Evolutionary conservation across 1,140 invertebrate species (phyloP).

Genomic region (Sitodiplosis mosellana): DNA sequence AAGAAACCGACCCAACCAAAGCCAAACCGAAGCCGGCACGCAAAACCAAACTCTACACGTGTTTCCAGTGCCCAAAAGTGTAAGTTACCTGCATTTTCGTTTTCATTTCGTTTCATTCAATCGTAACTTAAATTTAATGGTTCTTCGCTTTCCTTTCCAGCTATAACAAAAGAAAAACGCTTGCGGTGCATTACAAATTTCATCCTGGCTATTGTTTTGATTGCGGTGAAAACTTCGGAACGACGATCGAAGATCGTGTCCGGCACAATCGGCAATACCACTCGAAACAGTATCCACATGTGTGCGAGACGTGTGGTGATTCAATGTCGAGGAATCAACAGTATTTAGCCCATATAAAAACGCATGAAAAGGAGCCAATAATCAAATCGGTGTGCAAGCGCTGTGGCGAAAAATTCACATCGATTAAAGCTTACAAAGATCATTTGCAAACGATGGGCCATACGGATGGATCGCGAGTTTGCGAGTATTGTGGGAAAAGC

Average conservation of each 20-base stretch:
- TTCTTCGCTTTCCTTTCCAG: too few relatives aligned
- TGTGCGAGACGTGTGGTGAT: constrained; percentile 24
- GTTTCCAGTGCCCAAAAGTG: too few relatives aligned
- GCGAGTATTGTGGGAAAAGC: constrained; percentile 19
- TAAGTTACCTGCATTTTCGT: too few relatives aligned
- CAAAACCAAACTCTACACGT: too few relatives aligned
- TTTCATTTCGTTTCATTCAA: too few relatives aligned
- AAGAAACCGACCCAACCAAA: too few relatives aligned
- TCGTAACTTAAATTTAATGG: too few relatives aligned
- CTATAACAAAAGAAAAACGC: too few relatives aligned
- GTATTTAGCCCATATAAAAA: constrained; percentile 23
- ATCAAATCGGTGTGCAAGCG: not conserved
- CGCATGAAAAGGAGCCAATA: constrained; percentile 22
- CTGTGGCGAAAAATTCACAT: not conserved
- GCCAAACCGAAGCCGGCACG: too few relatives aligned
- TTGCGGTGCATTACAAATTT: too few relatives aligned
- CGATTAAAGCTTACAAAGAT: not conserved
- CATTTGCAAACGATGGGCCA: not conserved
- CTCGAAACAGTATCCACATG: constrained; percentile 23
- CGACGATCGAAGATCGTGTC: constrained; percentile 16
- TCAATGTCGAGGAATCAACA: constrained; percentile 23
- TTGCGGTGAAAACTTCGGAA: too few relatives aligned
- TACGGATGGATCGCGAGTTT: constrained; percentile 23
- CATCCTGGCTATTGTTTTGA: too few relatives aligned
- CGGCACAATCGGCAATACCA: constrained; percentile 22